Evolutionary conservation across 2,888 invertebrate genomes (phyloP), one percentile per base, ranked within the genome.

Genomic region (Auanema freiburgensis): DNA sequence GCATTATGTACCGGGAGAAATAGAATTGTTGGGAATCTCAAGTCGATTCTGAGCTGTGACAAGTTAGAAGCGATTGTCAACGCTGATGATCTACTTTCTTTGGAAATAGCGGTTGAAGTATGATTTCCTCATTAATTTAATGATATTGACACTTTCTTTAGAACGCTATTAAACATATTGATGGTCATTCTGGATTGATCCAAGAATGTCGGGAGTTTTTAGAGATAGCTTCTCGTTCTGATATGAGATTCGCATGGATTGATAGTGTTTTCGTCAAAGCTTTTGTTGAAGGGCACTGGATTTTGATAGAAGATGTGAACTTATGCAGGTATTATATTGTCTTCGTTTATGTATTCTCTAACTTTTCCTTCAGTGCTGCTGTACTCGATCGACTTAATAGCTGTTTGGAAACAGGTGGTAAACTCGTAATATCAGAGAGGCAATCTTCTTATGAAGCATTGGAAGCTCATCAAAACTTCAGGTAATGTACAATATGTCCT

Each of bases 361-460:
- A 40, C 8, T 40, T 40, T 76, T 79, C n/a, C n/a, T n/a, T 54
- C 77, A 87, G 94, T 73, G 90, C 97, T 0, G 96, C 98, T 10
- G 94, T 99, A 11, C 86, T 99, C 76, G 98, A 99, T 85, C 89
- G 98, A 72, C 87, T 99, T 16, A 99, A 99, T 87, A 92, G 91
- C 0, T 88, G 98, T 10, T 88, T 99, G 78, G 99, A 99, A 86
- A 92, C 93, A 0, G 89, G 90, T 74, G 98, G 98, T 0, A 89
- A 90, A 1, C 87, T 99, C 5, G 89, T 90, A 59, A 89, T 99
- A 63, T 91, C 92, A 1, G 98, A 98, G 86, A 89, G 94, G 77
- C 96, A 97, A 3, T 85, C 87, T 11, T 87, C 89, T 59, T 72
- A 65, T 42, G 91, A 91, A 53, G 88, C 89, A 67, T 87, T 92